Evolutionary conservation across 1,140 invertebrate species (phyloP).

Genomic region (Tetragonula clypearis): DNA sequence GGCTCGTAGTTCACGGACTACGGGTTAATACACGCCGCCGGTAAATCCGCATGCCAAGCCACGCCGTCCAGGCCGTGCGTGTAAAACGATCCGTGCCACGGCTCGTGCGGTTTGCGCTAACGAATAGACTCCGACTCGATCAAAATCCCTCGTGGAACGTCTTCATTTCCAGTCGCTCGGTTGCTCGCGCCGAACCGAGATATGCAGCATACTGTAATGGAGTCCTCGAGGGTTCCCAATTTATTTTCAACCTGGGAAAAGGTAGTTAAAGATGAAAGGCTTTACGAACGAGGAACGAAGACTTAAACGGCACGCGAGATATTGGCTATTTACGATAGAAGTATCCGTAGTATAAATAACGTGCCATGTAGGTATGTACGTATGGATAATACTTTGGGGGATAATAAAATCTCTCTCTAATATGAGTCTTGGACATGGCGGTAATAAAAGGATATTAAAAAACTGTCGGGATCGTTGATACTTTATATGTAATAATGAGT

Average conservation of each 20-base stretch:
- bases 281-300: not conserved
- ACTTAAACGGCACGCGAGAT: not conserved
- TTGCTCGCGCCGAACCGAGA: not conserved
- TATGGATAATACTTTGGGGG: not conserved
- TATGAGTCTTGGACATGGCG: not conserved
- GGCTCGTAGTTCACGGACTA: not conserved
- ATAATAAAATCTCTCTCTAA: not conserved
- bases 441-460: not conserved
- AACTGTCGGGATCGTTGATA: no score
- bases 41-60: constrained; percentile 12
- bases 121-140: constrained; percentile 42
- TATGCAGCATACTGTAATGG: not conserved
- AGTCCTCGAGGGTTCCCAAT: not conserved
- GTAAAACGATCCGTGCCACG: constrained; percentile 12
- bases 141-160: constrained; percentile 19
- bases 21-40: not conserved
- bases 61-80: not conserved
- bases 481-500: no score
- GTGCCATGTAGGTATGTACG: no score
- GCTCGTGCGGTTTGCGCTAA: constrained; percentile 43
- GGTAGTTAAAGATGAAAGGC: not conserved
- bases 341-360: not conserved
- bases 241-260: not conserved
- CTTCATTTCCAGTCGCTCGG: constrained; percentile 20
- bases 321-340: not conserved